Percentiles rank a stretch among this genome's conserved stretches.
Evolutionary conservation across 2,113 vertebrate species (phyloP).

Genomic region (Monarcha castaneiventris): DNA sequence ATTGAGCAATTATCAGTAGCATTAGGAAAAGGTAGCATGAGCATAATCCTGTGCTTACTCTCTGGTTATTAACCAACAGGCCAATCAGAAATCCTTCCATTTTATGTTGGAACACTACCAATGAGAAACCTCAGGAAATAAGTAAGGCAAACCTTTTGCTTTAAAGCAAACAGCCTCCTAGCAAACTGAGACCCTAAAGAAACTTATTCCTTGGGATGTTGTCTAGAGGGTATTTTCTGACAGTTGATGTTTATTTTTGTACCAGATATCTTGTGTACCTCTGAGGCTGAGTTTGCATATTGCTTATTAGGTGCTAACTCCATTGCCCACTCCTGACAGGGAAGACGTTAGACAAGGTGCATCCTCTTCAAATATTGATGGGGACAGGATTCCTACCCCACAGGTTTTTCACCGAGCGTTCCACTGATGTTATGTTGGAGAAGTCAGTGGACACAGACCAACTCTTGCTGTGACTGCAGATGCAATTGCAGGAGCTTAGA

Average conservation of each 20-base stretch:
- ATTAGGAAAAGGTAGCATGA: neutral
- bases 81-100: neutral
- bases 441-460: neutral
- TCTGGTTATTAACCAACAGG: neutral
- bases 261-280: neutral
- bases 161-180: neutral
- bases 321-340: neutral
- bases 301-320: neutral
- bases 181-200: neutral
- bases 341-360: neutral
- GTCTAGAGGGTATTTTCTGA: neutral
- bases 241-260: neutral
- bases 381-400: neutral
- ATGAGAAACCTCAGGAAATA: neutral
- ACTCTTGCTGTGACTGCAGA: neutral
- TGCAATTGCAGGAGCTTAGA: neutral
- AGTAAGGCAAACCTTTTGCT: neutral
- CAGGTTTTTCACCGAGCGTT: neutral
- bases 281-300: neutral
- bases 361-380: neutral
- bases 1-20: neutral
- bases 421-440: neutral
- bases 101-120: neutral
- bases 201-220: neutral
- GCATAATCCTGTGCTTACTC: neutral